Conservation (phyloP, 53 echinoderm and acorn worm species). For the Temnopleurus reevesii region DNA sequence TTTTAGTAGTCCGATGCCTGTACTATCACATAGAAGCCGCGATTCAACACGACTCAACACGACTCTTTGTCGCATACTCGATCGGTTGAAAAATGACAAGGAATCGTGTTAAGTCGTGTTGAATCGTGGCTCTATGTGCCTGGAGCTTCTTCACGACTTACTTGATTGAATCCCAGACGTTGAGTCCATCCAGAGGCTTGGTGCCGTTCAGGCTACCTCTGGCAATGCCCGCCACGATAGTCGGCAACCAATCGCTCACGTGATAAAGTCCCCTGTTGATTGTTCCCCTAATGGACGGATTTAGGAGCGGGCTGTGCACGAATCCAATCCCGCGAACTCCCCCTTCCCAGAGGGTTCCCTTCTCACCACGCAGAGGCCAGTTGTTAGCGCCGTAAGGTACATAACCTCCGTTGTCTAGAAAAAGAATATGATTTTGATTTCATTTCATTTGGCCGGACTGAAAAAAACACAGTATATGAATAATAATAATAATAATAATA, state of each 20-base stretch:
- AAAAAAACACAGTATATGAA: too few species aligned
- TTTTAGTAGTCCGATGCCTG: too few species aligned
- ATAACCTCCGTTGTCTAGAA: slow-evolving; percentile 88
- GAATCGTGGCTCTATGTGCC: too few species aligned
- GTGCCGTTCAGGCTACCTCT: slow-evolving; percentile 63
- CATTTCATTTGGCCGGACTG: too few species aligned
- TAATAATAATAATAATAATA: too few species aligned
- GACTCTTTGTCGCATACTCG: too few species aligned
- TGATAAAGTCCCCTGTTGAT: slow-evolving; percentile 69
- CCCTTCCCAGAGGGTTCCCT: slow-evolving; percentile 83
- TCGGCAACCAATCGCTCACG: slow-evolving; percentile 90
- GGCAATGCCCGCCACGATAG: slow-evolving; percentile 72
- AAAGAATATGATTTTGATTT: too few species aligned
- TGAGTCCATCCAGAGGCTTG: slow-evolving; percentile 76
- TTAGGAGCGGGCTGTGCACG: slow-evolving; percentile 75
- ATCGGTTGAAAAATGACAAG: too few species aligned
- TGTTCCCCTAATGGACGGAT: slow-evolving; percentile 55
- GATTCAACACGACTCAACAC: too few species aligned
- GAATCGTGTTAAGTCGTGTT: too few species aligned
- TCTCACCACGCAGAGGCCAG: slow-evolving; percentile 83
- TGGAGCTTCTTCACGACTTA: too few species aligned
- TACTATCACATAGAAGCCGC: too few species aligned
- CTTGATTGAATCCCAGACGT: slow-evolving; percentile 76
- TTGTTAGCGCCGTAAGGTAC: slow-evolving; percentile 65
- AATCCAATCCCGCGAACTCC: slow-evolving; percentile 82